Evolutionary conservation across 2,797 vertebrate species (phyloP), one percentile per base, ranked within the genome.

Genomic region (Okamejei kenojei): DNA sequence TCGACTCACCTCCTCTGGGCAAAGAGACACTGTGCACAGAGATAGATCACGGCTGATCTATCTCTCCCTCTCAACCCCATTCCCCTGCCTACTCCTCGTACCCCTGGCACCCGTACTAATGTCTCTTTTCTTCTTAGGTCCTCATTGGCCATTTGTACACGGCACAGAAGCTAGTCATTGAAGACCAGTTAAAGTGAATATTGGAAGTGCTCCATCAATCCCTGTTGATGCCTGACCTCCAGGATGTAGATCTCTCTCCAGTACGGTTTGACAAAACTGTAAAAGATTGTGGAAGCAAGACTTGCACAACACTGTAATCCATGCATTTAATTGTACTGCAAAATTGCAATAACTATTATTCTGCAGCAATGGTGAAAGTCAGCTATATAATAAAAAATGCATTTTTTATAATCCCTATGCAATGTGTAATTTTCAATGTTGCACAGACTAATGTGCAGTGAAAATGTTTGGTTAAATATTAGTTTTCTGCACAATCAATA

Each of bases 91-190:
- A 2, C 2, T 45, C 45, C 45, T 45, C 45, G 45, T 3, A 45
- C 2, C 45, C 45, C 45, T 45, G 45, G 4, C 45, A 45, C 45
- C 45, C 45, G 2, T 45, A 45, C 45, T 45, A 45, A 45, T 45
- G 45, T 45, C 21, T 92, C 35, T 92, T 76, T 92, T 74, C 54
- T 76, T 58, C 38, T 54, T 95, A 98, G 97, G 97, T 97, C 35
- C 94, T 95, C 84, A 95, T 97, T 92, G 96, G 96, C 88, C 96
- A 96, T 17, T 93, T 97, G 80, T 98, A 97, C 93, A 94, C 95
- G 19, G 86, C 96, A 0, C 95, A 97, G 95, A 97, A 95, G 94
- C 93, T 96, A 29, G 93, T 98, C 38, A 95, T 98, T 94, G 97
- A 97, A 94, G 95, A 94, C 74, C 95, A 94, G 65, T 54, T 45